Evolutionary conservation across 2,113 vertebrate species (phyloP).

Genomic region (Recurvirostra avosetta): DNA sequence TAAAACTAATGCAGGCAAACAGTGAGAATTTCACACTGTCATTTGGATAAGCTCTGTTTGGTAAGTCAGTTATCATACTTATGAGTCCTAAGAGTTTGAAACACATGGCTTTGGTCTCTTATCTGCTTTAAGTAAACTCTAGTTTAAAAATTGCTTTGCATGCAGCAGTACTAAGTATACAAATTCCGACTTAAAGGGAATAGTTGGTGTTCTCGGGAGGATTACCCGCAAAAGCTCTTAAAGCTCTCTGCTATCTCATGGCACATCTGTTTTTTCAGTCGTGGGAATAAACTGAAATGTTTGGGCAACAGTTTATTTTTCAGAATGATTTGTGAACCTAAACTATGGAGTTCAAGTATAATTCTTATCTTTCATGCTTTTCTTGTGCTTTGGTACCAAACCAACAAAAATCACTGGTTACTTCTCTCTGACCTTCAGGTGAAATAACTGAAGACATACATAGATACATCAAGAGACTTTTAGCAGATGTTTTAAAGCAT

Average conservation of each 20-base stretch:
- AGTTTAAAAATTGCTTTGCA: conserved; percentile 34
- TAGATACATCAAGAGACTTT: neutral
- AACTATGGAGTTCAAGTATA: neutral
- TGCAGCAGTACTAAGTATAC: neutral
- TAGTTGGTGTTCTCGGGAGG: neutral
- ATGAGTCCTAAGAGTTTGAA: neutral
- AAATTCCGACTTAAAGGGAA: neutral
- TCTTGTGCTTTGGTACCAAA: neutral
- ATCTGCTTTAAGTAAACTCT: conserved; percentile 37
- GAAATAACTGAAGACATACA: neutral
- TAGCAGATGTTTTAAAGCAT: neutral
- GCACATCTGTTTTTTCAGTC: neutral
- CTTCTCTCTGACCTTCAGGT: neutral
- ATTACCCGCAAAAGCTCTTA: neutral
- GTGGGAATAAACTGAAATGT: conserved; percentile 3
- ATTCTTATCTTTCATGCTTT: conserved; percentile 6
- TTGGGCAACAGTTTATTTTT: conserved; percentile 28
- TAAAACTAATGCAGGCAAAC: neutral
- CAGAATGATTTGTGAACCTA: conserved; percentile 28
- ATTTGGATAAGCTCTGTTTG: neutral
- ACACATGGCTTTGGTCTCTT: conserved; percentile 12
- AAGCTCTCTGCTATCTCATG: neutral
- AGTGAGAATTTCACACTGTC: neutral
- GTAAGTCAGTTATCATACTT: neutral
- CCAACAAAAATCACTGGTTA: neutral